Evolutionary conservation across 2,797 vertebrate genomes (phyloP), one percentile per base, ranked within the genome.

Genomic region (Perodicticus potto): DNA sequence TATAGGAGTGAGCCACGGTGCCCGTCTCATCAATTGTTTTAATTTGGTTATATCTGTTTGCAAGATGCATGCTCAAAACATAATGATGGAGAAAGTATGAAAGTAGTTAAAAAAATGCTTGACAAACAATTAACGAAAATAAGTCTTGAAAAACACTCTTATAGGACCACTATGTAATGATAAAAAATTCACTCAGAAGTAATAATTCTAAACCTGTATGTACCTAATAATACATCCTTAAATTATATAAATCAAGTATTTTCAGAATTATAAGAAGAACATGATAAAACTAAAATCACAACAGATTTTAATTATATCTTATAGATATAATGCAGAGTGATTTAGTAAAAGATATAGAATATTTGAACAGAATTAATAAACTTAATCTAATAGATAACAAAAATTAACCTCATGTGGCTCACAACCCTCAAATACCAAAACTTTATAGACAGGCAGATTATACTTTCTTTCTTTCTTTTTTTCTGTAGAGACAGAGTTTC

Each of bases 351-450:
- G 32, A 93, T 87, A 27, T 40, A 90, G 25, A 34, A 85, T 29
- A 34, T 70, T 37, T 74, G 63, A 86, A 61, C 22, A 86, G 69
- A 93, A 57, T 92, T 77, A 90, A 77, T 96, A 73, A 67, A 85
- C 25, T 83, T 91, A 82, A 85, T 89, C 17, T 89, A 89, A 61
- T 59, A 37, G 37, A 63, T n/a, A 37, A 37, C 32, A 59, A 17
- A 59, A 76, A 76, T 23, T 43, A n/a, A 63, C 27, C 23, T 88
- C 23, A 34, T 73, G 57, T 76, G 9, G 25, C 27, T 69, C 2
- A 7, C 74, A 43, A 61, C 29, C 81, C 32, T 87, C 22, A 88
- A 81, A 69, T 69, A 49, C 16, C 80, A 85, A 83, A 86, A 78
- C 53, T 95, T 88, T 29, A 65, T 27, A 40, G 63, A 77, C 57